A percentile compares a stretch with the other conserved stretches of the same genome.
Conservation (phyloP, 2,888 invertebrate genomes). For the Eretmocerus hayati region DNA sequence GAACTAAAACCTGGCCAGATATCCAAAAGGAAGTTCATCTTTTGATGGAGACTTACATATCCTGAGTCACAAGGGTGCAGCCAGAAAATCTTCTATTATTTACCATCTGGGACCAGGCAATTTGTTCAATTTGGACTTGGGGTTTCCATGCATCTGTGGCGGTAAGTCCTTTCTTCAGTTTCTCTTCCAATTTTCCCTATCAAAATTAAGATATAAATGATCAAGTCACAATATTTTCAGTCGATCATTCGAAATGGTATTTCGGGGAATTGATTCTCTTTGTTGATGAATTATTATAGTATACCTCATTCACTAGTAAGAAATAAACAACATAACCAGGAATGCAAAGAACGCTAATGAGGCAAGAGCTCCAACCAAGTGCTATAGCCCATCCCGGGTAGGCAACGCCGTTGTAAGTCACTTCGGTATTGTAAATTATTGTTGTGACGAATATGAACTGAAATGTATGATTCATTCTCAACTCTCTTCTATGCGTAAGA, state of each 20-base stretch:
- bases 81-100: slow-evolving; percentile 14
- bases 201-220: too few relatives aligned
- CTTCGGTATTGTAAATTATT: slow-evolving; percentile 53
- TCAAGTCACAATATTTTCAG: too few relatives aligned
- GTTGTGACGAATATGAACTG: slow-evolving; percentile 63
- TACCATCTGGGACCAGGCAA: slow-evolving; percentile 35
- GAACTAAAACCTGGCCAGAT: too few relatives aligned
- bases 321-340: slow-evolving; percentile 62
- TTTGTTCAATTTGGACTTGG: slow-evolving; percentile 32
- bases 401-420: slow-evolving; percentile 52
- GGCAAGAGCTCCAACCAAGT: slow-evolving; percentile 61
- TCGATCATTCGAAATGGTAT: too few relatives aligned
- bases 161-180: slow-evolving; percentile 32
- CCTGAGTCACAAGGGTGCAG: too few relatives aligned
- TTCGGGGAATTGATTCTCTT: too few relatives aligned
- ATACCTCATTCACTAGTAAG: slow-evolving; percentile 40
- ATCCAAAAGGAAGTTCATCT: too few relatives aligned
- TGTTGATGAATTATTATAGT: too few relatives aligned
- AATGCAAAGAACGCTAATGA: slow-evolving; percentile 67
- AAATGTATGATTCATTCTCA: too few relatives aligned
- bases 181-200: slow-evolving; percentile 34
- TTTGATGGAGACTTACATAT: too few relatives aligned
- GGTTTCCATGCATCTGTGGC: slow-evolving; percentile 45
- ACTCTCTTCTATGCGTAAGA: too few relatives aligned
- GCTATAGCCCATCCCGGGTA: slow-evolving; percentile 57